Percentiles rank a stretch among this genome's conserved stretches.
Evolutionary conservation across 92 coral and sea anemone genomes (phyloP).

Genomic region (Zoanthus gigantus): DNA sequence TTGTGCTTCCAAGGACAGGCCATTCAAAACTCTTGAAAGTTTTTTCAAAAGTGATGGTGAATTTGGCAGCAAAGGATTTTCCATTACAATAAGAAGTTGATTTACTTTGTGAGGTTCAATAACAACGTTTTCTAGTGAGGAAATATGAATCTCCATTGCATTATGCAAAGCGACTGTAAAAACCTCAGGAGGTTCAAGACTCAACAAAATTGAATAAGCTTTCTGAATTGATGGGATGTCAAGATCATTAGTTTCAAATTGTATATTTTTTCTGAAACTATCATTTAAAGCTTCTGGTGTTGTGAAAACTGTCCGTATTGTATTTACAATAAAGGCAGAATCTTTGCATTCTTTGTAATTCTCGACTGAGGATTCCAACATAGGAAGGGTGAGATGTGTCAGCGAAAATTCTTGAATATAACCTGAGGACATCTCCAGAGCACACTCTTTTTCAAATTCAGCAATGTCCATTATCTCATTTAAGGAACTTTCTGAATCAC

Average conservation of each 20-base stretch:
- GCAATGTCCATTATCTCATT: slow-evolving; percentile 80
- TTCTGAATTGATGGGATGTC: slow-evolving; percentile 78
- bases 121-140: slow-evolving; percentile 71
- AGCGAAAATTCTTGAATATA: slow-evolving; percentile 87
- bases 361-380: slow-evolving; percentile 81
- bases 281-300: slow-evolving; percentile 96
- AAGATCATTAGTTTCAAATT: slow-evolving; percentile 52
- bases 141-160: slow-evolving; percentile 91
- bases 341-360: slow-evolving; percentile 87
- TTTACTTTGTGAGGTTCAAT: slow-evolving; percentile 74
- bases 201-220: slow-evolving; percentile 80
- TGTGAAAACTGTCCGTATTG: slow-evolving; percentile 94
- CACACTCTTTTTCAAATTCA: slow-evolving; percentile 96
- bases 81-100: slow-evolving; percentile 82
- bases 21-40: slow-evolving; percentile 73
- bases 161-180: slow-evolving; percentile 77
- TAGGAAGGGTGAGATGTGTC: slow-evolving; percentile 88
- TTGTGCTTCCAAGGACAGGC: slow-evolving; percentile 68
- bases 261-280: slow-evolving; percentile 69
- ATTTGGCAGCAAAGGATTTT: slow-evolving; percentile 85
- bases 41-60: slow-evolving; percentile 80
- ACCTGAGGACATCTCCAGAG: slow-evolving; percentile 94
- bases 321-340: slow-evolving; percentile 87
- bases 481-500: slow-evolving; percentile 75
- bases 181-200: slow-evolving; percentile 79